Base-by-base conservation (phyloP, 2,113 vertebrate species). In the Urocitellus parryii region DNA sequence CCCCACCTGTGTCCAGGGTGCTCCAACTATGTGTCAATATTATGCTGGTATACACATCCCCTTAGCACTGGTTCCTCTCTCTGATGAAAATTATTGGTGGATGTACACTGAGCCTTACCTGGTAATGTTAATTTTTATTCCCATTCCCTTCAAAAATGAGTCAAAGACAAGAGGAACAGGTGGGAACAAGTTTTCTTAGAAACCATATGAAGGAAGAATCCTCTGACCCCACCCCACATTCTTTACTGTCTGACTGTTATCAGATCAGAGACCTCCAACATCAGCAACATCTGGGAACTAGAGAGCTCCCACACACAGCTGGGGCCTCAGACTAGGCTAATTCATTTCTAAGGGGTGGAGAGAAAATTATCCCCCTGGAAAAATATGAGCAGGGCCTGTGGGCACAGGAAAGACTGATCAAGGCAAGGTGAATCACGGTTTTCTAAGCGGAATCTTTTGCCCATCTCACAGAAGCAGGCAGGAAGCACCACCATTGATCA, bases 391-490 rank as follows among this genome's bases (percentile, higher is more conserved):
- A 39, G 89, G 86, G 94, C 93, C 91, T 29, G 8, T 18, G 72
- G 93, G 95, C 58, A 90, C 68, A 51, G 84, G 86, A 84, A 83
- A 81, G 91, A 72, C 93, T 96, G 96, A 84, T 89, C 78, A 39
- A 84, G 83, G 89, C 90, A 90, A 88, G 86, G 84, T 93, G 95
- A 94, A 45, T 42, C 58, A 32, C 17, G 83, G 81, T 68, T 58
- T 93, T 93, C 86, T 96, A 89, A 76, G 94, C 85, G 78, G 88
- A 67, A 80, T 87, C 88, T 70, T 93, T 94, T 91, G 97, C 89
- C 93, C 97, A 96, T 96, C 95, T 98, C 92, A 97, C 92, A 97
- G 96, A 97, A 96, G 80, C 96, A 97, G 94, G 96, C 97, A 97
- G 96, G 73, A 97, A 97, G 95, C 97, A 97, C 97, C 97, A 96